Conservation (phyloP, 1,140 invertebrate species). For the Calephelis virginiensis region DNA sequence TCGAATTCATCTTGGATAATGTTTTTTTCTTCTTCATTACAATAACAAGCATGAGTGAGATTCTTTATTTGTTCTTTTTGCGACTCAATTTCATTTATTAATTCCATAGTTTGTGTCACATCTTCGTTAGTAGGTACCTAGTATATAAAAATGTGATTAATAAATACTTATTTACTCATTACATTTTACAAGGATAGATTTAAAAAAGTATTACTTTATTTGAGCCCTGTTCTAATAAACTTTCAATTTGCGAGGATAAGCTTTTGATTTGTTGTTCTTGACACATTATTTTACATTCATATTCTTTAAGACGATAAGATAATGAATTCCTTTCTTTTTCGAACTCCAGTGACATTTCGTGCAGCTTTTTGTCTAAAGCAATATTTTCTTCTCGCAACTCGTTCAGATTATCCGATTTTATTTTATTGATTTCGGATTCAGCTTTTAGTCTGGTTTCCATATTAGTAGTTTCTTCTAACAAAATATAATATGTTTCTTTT, state of each 20-base stretch:
- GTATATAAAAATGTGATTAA: constrained; percentile 19
- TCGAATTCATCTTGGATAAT: constrained; percentile 51
- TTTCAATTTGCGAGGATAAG: constrained; percentile 56
- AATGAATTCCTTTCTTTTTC: constrained; percentile 64
- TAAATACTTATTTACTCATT: background rate
- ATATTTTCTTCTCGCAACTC: constrained; percentile 59
- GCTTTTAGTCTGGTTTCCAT: constrained; percentile 62
- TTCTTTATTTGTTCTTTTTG: constrained; percentile 60
- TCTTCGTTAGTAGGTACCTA: constrained; percentile 34
- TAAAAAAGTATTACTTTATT: constrained; percentile 39
- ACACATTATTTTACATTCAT: constrained; percentile 65
- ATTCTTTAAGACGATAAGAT: constrained; percentile 63
- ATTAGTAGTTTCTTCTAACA: constrained; percentile 58
- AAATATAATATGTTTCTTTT: constrained; percentile 59
- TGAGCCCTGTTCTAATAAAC: constrained; percentile 47
- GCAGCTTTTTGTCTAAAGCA: constrained; percentile 53
- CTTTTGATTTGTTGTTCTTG: constrained; percentile 68
- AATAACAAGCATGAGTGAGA: constrained; percentile 48
- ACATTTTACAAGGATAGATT: constrained; percentile 18
- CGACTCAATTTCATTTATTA: constrained; percentile 53
- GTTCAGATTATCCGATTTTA: constrained; percentile 50
- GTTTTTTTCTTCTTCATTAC: constrained; percentile 61
- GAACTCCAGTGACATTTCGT: constrained; percentile 46
- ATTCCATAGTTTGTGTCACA: constrained; percentile 34
- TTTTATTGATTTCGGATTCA: constrained; percentile 59